Evolutionary conservation across 2,113 vertebrate species (phyloP).

Genomic region (Chloropsis cyanopogon): DNA sequence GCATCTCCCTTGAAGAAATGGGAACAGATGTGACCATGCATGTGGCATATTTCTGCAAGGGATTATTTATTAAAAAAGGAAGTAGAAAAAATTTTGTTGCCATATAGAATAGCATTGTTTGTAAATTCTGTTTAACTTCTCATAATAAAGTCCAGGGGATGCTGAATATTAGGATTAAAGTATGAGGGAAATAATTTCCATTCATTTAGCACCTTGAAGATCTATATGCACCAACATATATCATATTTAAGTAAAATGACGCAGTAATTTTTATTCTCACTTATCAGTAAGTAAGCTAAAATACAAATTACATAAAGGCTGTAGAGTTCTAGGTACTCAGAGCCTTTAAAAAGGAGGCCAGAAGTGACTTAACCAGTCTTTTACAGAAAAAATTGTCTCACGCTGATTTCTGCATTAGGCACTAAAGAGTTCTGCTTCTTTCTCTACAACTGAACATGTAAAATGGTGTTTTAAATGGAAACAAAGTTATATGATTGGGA

Average conservation of each 20-base stretch:
- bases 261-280: background rate
- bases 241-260: background rate
- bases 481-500: background rate
- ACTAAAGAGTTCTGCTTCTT: background rate
- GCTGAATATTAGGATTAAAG: background rate
- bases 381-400: background rate
- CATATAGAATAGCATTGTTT: background rate
- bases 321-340: background rate
- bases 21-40: background rate
- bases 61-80: background rate
- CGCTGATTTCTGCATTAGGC: background rate
- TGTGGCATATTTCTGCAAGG: background rate
- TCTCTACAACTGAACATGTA: background rate
- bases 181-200: background rate
- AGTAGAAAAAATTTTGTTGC: background rate
- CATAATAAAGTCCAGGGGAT: background rate
- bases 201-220: background rate
- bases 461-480: background rate
- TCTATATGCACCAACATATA: background rate
- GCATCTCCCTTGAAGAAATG: background rate
- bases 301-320: background rate
- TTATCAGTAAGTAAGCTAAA: background rate
- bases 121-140: background rate
- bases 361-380: background rate
- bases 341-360: background rate